Evolutionary conservation across 1,140 invertebrate genomes (phyloP).

Genomic region (Aplysia californica): DNA sequence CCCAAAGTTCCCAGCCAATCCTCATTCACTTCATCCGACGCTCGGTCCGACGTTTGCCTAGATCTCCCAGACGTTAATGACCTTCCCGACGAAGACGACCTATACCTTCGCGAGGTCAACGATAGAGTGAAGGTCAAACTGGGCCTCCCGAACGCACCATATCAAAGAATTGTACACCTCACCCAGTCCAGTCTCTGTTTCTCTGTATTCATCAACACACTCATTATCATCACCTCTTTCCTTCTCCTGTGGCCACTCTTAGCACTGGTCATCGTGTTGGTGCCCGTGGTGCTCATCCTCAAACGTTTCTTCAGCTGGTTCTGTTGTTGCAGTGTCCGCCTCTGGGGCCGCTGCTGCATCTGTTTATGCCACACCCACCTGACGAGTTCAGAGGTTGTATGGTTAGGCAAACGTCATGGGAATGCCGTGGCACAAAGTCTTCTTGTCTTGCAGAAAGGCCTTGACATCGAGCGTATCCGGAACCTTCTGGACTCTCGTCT

Average conservation of each 20-base stretch:
- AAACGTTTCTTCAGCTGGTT: conserved; percentile 50
- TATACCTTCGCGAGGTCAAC: conserved; percentile 12
- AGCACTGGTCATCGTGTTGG: conserved; percentile 45
- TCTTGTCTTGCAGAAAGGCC: conserved; percentile 69
- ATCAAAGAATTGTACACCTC: conserved; percentile 65
- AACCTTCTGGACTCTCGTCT: conserved; percentile 69
- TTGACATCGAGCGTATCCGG: conserved; percentile 67
- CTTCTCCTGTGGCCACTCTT: conserved; percentile 58
- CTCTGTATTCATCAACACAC: conserved; percentile 60
- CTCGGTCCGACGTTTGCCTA: conserved; percentile 31
- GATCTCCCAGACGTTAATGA: conserved; percentile 35
- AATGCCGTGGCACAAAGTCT: conserved; percentile 70
- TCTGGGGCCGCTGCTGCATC: conserved; percentile 46
- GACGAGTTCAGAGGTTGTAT: conserved; percentile 66
- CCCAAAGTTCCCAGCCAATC: conserved; percentile 28
- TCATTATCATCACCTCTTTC: conserved; percentile 65
- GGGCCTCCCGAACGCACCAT: conserved; percentile 52
- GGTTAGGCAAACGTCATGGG: conserved; percentile 64
- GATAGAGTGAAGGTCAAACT: conserved; percentile 11
- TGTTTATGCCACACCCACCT: conserved; percentile 60
- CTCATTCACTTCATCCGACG: conserved; percentile 30
- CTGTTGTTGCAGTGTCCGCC: conserved; percentile 39
- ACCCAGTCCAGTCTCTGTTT: conserved; percentile 67
- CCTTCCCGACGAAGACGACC: not conserved
- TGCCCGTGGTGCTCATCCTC: conserved; percentile 64